A percentile compares a stretch with the other conserved stretches of the same genome.
Evolutionary conservation across 2,888 invertebrate species (phyloP).

Genomic region (Trichogramma dendrolimi): DNA sequence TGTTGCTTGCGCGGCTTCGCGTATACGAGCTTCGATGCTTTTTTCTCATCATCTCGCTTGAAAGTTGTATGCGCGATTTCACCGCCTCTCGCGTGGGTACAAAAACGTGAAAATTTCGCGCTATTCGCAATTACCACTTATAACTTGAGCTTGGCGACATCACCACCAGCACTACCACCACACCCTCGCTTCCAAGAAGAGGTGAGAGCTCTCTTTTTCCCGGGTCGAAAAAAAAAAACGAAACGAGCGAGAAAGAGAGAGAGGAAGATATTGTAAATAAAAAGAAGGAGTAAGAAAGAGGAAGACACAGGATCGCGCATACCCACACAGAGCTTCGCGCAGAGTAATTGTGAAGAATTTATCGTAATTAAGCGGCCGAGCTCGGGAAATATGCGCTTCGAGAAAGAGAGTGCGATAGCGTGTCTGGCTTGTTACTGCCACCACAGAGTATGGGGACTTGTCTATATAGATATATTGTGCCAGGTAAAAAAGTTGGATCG

Average conservation of each 20-base stretch:
- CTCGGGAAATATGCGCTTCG: neutral
- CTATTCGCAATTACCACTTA: slow-evolving; percentile 7
- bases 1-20: no score
- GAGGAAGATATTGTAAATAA: neutral
- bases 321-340: neutral
- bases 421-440: slow-evolving; percentile 11
- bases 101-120: slow-evolving; percentile 9
- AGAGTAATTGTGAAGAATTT: slow-evolving; percentile 23
- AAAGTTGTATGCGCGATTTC: no score
- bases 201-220: neutral
- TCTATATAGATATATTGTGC: neutral
- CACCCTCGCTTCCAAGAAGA: slow-evolving; percentile 9
- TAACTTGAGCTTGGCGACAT: neutral
- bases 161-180: slow-evolving; percentile 4
- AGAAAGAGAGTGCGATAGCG: neutral
- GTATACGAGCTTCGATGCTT: no score
- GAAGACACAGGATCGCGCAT: neutral
- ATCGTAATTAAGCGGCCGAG: slow-evolving; percentile 20
- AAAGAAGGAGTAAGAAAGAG: slow-evolving; percentile 18
- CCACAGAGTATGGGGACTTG: neutral
- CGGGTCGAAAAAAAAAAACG: slow-evolving; percentile 6
- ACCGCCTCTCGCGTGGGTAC: neutral
- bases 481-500: no score
- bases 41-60: no score
- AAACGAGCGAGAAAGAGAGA: neutral